These are phyloP conservation scores for Spermophilus dauricus DNA, from an alignment of 2,113 vertebrate species.

Conservation along the genomic window DNA sequence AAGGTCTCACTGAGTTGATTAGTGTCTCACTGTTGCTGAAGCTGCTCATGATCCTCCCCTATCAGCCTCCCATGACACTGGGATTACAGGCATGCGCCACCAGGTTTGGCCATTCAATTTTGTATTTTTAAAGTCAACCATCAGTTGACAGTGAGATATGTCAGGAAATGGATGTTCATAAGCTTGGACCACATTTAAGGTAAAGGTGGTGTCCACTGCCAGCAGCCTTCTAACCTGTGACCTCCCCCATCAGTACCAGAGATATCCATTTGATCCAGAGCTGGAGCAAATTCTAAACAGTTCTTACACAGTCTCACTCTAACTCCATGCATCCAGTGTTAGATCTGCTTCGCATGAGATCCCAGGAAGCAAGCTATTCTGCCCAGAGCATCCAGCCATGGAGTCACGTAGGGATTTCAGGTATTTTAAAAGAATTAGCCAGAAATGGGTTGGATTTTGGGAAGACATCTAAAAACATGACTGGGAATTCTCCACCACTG, in stretches of 20 bases:
- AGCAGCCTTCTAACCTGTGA: neutral
- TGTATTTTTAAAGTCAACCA: neutral
- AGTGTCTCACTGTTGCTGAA: too few species aligned
- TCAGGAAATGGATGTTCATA: accelerated
- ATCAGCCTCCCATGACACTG: too few species aligned
- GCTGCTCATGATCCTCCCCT: too few species aligned
- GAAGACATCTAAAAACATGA: too few species aligned
- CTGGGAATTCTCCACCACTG: too few species aligned
- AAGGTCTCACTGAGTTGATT: too few species aligned
- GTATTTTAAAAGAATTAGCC: too few species aligned
- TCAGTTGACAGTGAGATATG: neutral
- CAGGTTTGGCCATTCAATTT: too few species aligned
- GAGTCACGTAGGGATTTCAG: too few species aligned
- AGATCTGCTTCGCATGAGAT: neutral
- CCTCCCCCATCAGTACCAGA: neutral
- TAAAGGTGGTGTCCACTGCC: neutral
- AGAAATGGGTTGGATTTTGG: too few species aligned
- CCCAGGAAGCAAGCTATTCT: neutral
- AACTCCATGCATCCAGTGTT: neutral
- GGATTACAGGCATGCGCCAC: too few species aligned
- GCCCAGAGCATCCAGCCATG: neutral
- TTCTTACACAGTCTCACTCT: neutral
- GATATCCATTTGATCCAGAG: neutral
- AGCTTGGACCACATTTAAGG: neutral
- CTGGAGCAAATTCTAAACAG: neutral